Evolutionary conservation across 2,113 vertebrate species (phyloP), one percentile per base, ranked within the genome.

Genomic region (Neogobius melanostomus): DNA sequence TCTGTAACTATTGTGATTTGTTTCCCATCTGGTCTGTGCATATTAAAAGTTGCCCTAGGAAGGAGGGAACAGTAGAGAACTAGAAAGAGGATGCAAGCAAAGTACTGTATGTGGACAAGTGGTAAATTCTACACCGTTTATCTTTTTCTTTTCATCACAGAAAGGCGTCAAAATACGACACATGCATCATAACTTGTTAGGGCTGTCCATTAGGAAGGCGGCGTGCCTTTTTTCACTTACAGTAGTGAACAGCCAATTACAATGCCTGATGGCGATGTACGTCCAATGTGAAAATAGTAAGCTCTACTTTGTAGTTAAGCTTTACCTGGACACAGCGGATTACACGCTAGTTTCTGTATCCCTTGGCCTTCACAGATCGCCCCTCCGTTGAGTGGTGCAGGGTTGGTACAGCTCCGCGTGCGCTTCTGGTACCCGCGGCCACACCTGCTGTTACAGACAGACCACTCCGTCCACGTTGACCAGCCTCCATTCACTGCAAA

Each of bases 381-480:
- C 82, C 97, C 97, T 0, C 97, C 96, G 0, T 98, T 98, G 76
- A 98, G 95, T 0, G 97, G 97, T 0, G 95, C 94, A 1, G 97
- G 97, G 81, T 98, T 99, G 88, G 97, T 98, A 65, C 97, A 99
- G 87, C 95, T 98, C 75, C 97, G 95, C 0, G 95, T 97, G 7
- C 97, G 95, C 71, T 98, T 98, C 91, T 98, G 97, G 81, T 90
- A 95, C 17, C 97, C 96, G 56, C 95, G 93, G 17, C 97, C 97
- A 1, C 97, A 99, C 57, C 95, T 94, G 79, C 95, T 97, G 76
- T 95, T 98, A 8, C 97, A 99, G 72, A 94, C 91, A 0, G 97
- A 96, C 97, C 97, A 99, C 85, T 98, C 97, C 0, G 96, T 97
- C 97, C 97, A 99, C 0, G 94, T 96, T 0, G 97, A 99, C 97